These are phyloP conservation scores for Calycopis cecrops DNA, from an alignment of 1,140 invertebrate genomes.

Conservation along the genomic window DNA sequence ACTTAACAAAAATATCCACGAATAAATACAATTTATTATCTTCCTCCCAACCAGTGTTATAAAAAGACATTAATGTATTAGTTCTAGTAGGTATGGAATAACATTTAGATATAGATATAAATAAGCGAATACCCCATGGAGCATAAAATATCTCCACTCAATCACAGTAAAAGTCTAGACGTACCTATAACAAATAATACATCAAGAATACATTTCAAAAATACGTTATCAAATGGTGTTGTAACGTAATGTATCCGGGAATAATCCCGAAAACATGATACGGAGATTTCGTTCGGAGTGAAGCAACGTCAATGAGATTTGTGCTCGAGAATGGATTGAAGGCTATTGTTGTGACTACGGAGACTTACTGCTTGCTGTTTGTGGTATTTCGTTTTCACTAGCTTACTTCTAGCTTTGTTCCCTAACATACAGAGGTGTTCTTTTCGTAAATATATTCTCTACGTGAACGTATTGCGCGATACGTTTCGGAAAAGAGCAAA, in stretches of 20 bases:
- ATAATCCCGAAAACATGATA: slow-evolving; percentile 50
- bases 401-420: slow-evolving; percentile 8
- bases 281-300: slow-evolving; percentile 33
- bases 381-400: slow-evolving; percentile 10
- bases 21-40: too few relatives aligned
- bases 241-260: slow-evolving; percentile 29
- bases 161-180: too few relatives aligned
- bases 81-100: too few relatives aligned
- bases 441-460: neutral
- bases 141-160: too few relatives aligned
- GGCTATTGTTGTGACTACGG: slow-evolving; percentile 39
- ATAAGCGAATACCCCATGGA: too few relatives aligned
- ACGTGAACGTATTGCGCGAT: neutral
- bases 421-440: neutral
- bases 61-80: too few relatives aligned
- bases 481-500: neutral
- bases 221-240: too few relatives aligned
- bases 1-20: too few relatives aligned
- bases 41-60: too few relatives aligned
- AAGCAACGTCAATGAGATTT: slow-evolving; percentile 45
- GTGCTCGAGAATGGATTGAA: slow-evolving; percentile 51
- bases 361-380: neutral
- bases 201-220: too few relatives aligned
- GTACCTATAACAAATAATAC: too few relatives aligned
- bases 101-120: too few relatives aligned